These are phyloP conservation scores for Erebia epiphron DNA, from an alignment of 2,888 invertebrate genomes.

Conservation along the genomic window DNA sequence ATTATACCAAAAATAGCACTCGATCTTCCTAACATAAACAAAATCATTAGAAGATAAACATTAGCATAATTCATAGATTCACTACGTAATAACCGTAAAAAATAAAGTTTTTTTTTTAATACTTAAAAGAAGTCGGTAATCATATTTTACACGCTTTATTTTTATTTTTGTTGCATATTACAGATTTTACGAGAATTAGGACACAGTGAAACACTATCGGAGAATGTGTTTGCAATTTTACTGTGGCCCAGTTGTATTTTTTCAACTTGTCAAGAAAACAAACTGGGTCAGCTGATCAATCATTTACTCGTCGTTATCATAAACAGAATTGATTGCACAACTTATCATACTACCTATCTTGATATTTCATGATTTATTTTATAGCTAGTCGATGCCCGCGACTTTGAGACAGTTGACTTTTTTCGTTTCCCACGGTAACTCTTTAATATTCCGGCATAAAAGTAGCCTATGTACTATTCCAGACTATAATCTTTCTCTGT, in stretches of 20 bases:
- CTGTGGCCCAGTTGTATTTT: constrained; percentile 64
- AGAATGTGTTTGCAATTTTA: constrained; percentile 44
- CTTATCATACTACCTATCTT: constrained; percentile 46
- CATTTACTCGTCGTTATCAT: constrained; percentile 59
- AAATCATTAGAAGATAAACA: background rate
- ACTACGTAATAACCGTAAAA: background rate
- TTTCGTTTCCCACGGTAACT: too few relatives aligned
- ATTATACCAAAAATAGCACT: background rate
- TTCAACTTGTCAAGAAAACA: constrained; percentile 68
- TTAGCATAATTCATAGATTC: background rate
- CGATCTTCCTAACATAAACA: background rate
- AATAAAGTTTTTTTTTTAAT: background rate
- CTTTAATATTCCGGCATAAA: too few relatives aligned
- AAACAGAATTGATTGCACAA: constrained; percentile 59
- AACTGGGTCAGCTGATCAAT: constrained; percentile 72
- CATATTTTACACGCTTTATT: background rate
- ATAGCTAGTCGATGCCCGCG: too few relatives aligned
- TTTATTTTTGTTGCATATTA: background rate
- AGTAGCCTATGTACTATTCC: too few relatives aligned
- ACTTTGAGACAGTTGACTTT: too few relatives aligned
- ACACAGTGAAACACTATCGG: constrained; percentile 29
- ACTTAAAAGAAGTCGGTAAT: background rate
- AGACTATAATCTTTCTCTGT: too few relatives aligned
- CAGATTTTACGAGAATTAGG: constrained; percentile 21
- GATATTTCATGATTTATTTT: background rate